A percentile compares a stretch with the other conserved stretches of the same genome.
Conservation (phyloP, 2,888 invertebrate species). For the Polydrusus tereticollis region DNA sequence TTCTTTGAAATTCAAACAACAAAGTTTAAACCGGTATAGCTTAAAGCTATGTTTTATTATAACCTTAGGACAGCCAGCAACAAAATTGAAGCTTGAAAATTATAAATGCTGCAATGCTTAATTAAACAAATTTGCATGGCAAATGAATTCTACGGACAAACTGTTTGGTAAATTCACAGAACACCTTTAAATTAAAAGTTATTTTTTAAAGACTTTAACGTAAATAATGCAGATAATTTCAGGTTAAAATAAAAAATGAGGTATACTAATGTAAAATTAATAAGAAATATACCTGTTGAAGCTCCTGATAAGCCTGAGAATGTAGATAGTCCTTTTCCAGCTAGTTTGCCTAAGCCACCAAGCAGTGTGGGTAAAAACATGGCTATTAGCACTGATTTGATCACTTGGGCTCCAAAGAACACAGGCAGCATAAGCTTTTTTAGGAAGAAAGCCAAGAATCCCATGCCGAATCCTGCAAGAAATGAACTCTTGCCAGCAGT, state of each 20-base stretch:
- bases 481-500: constrained; percentile 72
- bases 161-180: no score
- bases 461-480: constrained; percentile 75
- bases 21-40: no score
- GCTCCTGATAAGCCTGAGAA: constrained; percentile 72
- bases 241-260: not conserved
- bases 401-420: constrained; percentile 84
- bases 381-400: constrained; percentile 86
- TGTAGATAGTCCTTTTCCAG: constrained; percentile 81
- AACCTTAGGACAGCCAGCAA: no score
- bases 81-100: no score
- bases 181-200: no score
- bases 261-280: not conserved
- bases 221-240: no score
- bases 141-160: no score
- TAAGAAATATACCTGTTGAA: constrained; percentile 57
- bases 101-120: no score
- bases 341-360: constrained; percentile 85
- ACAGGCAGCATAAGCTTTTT: constrained; percentile 88
- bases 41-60: no score
- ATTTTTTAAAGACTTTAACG: no score
- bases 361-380: constrained; percentile 88
- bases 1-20: no score
- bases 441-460: constrained; percentile 81
- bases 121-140: no score